Evolutionary conservation across 64 coral and sea anemone species (phyloP).

Genomic region (Pocillopora damicornis): DNA sequence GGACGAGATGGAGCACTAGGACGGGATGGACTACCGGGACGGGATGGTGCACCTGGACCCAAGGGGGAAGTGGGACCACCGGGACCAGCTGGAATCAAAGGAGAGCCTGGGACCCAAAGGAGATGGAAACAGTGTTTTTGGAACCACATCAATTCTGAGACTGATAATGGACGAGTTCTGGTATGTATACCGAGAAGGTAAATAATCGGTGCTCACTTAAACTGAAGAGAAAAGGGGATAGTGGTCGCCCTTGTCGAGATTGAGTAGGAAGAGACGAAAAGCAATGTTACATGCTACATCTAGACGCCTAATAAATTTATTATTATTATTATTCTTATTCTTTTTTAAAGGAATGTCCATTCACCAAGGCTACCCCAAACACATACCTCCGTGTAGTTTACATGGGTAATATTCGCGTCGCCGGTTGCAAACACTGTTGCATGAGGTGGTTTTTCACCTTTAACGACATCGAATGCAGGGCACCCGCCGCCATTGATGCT

Average conservation of each 20-base stretch:
- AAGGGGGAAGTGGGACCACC: neutral
- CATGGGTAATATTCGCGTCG: slow-evolving; percentile 32
- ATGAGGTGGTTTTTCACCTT: slow-evolving; percentile 57
- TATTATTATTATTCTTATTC: neutral
- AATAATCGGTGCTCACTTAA: neutral
- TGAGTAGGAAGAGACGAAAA: no score
- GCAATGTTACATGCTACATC: neutral
- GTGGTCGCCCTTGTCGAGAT: neutral
- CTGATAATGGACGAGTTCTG: slow-evolving; percentile 38
- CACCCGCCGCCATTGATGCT: slow-evolving; percentile 48
- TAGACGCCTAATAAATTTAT: no score
- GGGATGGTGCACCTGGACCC: slow-evolving; percentile 17
- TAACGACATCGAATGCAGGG: slow-evolving; percentile 39
- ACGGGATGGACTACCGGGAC: neutral
- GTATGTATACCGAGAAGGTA: neutral
- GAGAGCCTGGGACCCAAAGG: neutral
- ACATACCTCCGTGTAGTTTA: slow-evolving; percentile 49
- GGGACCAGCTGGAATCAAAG: neutral
- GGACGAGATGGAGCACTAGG: slow-evolving; percentile 34
- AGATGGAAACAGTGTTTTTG: slow-evolving; percentile 21
- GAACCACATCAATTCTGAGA: neutral
- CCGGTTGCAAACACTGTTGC: slow-evolving; percentile 22
- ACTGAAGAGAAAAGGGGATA: neutral
- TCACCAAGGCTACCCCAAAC: slow-evolving; percentile 29
- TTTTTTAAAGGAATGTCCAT: slow-evolving; percentile 37